These are phyloP conservation scores for Hemiscyllium ocellatum DNA, from an alignment of 2,113 vertebrate species.

Conservation along the genomic window DNA sequence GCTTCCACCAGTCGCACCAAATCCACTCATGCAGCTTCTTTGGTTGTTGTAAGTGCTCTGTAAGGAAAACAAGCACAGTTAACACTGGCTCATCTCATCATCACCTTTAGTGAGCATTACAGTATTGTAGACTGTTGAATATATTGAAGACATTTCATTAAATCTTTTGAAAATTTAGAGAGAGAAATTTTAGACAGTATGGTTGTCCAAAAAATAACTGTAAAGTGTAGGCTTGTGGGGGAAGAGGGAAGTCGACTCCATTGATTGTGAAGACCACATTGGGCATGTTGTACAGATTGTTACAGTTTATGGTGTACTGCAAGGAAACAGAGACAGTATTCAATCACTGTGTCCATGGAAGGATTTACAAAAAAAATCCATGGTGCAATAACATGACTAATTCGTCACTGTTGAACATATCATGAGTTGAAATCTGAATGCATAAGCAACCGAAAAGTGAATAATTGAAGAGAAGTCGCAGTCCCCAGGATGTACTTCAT, in stretches of 20 bases:
- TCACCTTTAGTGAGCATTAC: not conserved
- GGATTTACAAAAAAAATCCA: too few relatives aligned
- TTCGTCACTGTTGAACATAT: too few relatives aligned
- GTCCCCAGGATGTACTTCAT: not conserved
- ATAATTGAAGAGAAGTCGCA: too few relatives aligned
- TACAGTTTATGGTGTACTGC: slow-evolving; percentile 50
- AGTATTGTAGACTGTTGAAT: not conserved
- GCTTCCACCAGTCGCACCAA: not conserved
- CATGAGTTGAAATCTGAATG: too few relatives aligned
- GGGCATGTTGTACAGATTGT: slow-evolving; percentile 47
- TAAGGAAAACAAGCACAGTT: not conserved
- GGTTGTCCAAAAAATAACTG: slow-evolving; percentile 37
- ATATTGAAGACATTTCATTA: not conserved
- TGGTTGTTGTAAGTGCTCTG: rapidly evolving
- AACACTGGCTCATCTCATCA: not conserved
- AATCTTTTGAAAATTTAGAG: not conserved
- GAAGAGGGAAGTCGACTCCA: slow-evolving; percentile 43
- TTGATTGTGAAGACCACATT: slow-evolving; percentile 52
- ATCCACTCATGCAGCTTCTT: not conserved
- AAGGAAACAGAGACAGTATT: not conserved
- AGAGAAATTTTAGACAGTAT: too few relatives aligned
- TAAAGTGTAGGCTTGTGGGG: slow-evolving; percentile 48
- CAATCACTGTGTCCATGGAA: too few relatives aligned
- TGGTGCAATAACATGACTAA: too few relatives aligned
- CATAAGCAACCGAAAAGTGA: too few relatives aligned